Base-by-base conservation (phyloP, 2,113 vertebrate genomes). In the Callipepla californica region DNA sequence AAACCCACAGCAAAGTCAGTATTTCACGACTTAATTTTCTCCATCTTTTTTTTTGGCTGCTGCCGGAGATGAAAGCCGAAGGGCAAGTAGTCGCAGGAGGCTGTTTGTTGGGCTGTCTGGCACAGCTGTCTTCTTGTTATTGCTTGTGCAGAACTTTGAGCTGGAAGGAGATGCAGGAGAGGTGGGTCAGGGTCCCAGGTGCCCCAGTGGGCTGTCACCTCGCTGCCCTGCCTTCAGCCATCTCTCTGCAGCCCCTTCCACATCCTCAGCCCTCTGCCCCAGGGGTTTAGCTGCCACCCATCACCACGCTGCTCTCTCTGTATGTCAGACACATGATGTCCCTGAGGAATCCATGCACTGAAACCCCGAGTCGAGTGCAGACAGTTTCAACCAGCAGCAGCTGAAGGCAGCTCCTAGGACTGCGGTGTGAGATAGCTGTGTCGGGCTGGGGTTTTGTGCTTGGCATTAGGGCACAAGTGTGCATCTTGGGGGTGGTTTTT, bases 381-480 rank as follows among this genome's bases (percentile, higher is more conserved):
- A 48, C 17, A 40, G 5, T 23, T 28, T 74, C 55, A 69, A 55
- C 58, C 1, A 1, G 34, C 14, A 57, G 55, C 55, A 81, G 51
- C 70, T 57, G 59, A 57, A 77, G 42, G 42, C 66, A 48, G 4
- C 13, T 59, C 30, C 62, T 17, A 45, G 50, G 53, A 53, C 30
- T 1, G 1, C 22, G 32, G 58, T 1, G 0, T 28, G 57, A 47
- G 42, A 21, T 11, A 5, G 9, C 4, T 3, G 7, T 30, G 21
- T n/a, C 30, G 10, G 0, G 0, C 34, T n/a, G 55, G 38, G 6
- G 22, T 4, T 11, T 18, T 6, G 22, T 34, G 82, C 40, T 78
- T 74, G 38, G 61, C 44, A 4, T 21, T 6, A 67, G 20, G 47
- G 20, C 13, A 17, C 14, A 9, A 17, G 51, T 28, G 21, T 53